Conservation (phyloP, 2,888 invertebrate species). For the Gari tellinella region DNA sequence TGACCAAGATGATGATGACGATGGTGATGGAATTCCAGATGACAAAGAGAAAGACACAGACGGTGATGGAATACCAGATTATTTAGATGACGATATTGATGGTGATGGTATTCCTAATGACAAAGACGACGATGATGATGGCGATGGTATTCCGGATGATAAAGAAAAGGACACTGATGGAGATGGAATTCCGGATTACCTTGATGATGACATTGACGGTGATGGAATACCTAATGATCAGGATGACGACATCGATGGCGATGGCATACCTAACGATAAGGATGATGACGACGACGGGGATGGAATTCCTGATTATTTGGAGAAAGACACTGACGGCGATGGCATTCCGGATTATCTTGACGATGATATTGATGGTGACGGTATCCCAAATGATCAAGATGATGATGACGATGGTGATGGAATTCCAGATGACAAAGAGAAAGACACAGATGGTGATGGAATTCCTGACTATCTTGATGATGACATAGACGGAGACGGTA, state of each 20-base stretch:
- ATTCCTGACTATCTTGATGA: constrained; percentile 72
- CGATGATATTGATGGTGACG: constrained; percentile 77
- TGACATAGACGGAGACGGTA: constrained; percentile 77
- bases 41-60: constrained; percentile 62
- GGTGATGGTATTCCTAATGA: constrained; percentile 79
- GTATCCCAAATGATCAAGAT: constrained; percentile 74
- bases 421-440: constrained; percentile 71
- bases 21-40: constrained; percentile 75
- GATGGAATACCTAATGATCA: constrained; percentile 78
- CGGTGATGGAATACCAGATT: constrained; percentile 77
- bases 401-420: constrained; percentile 77
- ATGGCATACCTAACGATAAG: constrained; percentile 70
- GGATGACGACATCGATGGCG: constrained; percentile 62
- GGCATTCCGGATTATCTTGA: constrained; percentile 72
- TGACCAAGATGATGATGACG: constrained; percentile 69
- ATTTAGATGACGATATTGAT: constrained; percentile 73
- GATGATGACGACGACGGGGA: constrained; percentile 78
- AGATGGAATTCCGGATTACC: constrained; percentile 72
- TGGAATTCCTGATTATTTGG: constrained; percentile 75
- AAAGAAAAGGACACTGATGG: constrained; percentile 64
- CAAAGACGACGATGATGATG: constrained; percentile 75
- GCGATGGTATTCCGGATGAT: constrained; percentile 78
- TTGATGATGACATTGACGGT: constrained; percentile 71
- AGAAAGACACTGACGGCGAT: constrained; percentile 68
- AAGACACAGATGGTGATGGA: constrained; percentile 73